Conservation (phyloP, 2,797 vertebrate species). For the Karalla daura region DNA sequence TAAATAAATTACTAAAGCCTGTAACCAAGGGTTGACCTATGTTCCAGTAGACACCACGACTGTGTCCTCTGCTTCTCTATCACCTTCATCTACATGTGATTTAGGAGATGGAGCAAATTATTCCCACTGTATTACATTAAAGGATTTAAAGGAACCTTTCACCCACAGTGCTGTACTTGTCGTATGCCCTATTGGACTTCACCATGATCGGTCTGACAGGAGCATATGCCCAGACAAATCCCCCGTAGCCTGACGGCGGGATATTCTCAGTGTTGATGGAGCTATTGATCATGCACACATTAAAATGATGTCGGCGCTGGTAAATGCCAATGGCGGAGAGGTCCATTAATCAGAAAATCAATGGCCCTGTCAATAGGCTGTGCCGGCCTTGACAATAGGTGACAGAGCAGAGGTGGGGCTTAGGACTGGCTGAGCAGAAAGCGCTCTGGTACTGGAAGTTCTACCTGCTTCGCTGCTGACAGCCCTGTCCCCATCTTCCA, state of each 20-base stretch:
- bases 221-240: conserved; percentile 58
- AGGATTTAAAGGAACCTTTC: conserved; percentile 7
- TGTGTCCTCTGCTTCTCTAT: background rate
- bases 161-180: conserved; percentile 14
- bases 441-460: conserved; percentile 45
- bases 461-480: conserved; percentile 12
- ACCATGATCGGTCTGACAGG: conserved; percentile 41
- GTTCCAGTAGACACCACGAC: background rate
- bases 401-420: conserved; percentile 68
- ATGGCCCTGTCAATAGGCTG: conserved; percentile 85
- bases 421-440: conserved; percentile 66
- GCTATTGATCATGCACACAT: conserved; percentile 92
- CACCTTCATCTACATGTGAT: background rate
- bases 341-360: conserved; percentile 94
- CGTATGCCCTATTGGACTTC: conserved; percentile 56
- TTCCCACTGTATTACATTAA: conserved; percentile 1
- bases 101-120: background rate
- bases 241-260: conserved; percentile 82
- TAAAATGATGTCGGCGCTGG: conserved; percentile 91
- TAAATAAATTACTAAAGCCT: background rate
- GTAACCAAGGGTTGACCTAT: background rate
- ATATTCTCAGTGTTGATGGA: conserved; percentile 87
- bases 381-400: conserved; percentile 82
- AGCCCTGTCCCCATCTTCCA: conserved; percentile 28
- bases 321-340: conserved; percentile 86